Percentiles rank a stretch among this genome's conserved stretches.
phyloP scores from a whole-genome alignment of 2,888 invertebrate species.

The Ecdyonurus torrentis region DNA sequence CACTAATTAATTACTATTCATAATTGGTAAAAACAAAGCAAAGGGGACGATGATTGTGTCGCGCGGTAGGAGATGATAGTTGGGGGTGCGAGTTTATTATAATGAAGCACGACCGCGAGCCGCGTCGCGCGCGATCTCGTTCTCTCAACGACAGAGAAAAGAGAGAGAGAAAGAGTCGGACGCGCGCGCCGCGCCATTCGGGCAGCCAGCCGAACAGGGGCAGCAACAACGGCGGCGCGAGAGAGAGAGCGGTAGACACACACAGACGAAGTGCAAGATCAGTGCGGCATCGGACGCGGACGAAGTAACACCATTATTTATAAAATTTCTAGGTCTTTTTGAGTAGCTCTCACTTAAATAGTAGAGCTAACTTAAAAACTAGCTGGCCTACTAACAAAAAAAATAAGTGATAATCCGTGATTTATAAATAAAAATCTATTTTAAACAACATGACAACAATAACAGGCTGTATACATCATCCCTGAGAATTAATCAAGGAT shows the following conservation, averaged over 20 bases:
- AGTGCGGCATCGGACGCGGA: neutral
- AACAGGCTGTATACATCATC: neutral
- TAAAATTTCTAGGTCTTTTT: slow-evolving; percentile 1
- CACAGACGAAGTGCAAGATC: neutral
- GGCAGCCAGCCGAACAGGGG: neutral
- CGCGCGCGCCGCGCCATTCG: too few species aligned
- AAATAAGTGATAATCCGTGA: slow-evolving; percentile 3
- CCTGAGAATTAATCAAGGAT: neutral
- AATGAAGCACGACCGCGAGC: too few species aligned
- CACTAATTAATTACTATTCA: too few species aligned
- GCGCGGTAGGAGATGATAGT: too few species aligned
- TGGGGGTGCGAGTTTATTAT: too few species aligned
- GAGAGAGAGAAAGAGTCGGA: neutral
- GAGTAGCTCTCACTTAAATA: too few species aligned
- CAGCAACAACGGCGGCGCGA: neutral
- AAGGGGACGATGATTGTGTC: too few species aligned
- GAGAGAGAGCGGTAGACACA: neutral
- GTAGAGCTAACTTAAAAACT: too few species aligned
- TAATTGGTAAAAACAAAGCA: too few species aligned
- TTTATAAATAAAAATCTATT: slow-evolving; percentile 4
- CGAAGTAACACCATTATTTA: neutral
- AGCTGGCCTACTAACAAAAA: too few species aligned
- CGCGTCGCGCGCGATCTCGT: too few species aligned
- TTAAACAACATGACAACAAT: neutral
- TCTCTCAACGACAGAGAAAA: too few species aligned